Evolutionary conservation across 2,797 vertebrate genomes (phyloP).

Genomic region (Schizopygopsis malacanthus): DNA sequence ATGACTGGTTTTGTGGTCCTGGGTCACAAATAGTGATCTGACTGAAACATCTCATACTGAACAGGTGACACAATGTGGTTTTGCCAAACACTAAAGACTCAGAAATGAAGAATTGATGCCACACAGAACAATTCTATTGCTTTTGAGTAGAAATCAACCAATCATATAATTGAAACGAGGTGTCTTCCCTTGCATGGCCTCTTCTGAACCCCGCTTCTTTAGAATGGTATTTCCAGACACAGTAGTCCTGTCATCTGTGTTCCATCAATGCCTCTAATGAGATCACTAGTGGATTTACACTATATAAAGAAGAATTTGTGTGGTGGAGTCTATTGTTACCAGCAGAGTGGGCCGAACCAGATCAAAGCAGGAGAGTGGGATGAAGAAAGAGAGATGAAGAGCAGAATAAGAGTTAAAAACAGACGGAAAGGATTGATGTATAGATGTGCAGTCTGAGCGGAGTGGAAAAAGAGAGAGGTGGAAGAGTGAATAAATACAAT

Average conservation of each 20-base stretch:
- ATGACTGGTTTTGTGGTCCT: no score
- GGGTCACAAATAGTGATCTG: background rate
- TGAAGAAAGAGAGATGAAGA: conserved; percentile 21
- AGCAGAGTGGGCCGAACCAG: conserved; percentile 31
- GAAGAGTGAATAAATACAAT: conserved; percentile 12
- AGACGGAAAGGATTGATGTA: conserved; percentile 7
- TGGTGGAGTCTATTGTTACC: conserved; percentile 44
- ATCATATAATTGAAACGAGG: conserved; percentile 50
- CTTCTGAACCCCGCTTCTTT: conserved; percentile 33
- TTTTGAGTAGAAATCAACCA: conserved; percentile 42
- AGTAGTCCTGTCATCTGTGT: conserved; percentile 55
- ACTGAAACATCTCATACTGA: background rate
- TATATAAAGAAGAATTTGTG: conserved; percentile 51
- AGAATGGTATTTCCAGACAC: conserved; percentile 55
- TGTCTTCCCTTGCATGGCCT: conserved; percentile 45
- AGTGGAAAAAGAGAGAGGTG: background rate
- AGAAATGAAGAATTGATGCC: conserved; percentile 29
- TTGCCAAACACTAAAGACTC: conserved; percentile 14
- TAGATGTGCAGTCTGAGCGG: conserved; percentile 4
- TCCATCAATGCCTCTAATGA: conserved; percentile 55
- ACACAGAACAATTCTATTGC: conserved; percentile 23
- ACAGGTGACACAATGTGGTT: conserved; percentile 19
- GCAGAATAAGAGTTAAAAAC: conserved; percentile 13
- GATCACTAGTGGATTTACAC: conserved; percentile 57
- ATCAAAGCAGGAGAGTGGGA: conserved; percentile 32